Conservation (phyloP, 1,140 invertebrate genomes). For the Epicauta chinensis region DNA sequence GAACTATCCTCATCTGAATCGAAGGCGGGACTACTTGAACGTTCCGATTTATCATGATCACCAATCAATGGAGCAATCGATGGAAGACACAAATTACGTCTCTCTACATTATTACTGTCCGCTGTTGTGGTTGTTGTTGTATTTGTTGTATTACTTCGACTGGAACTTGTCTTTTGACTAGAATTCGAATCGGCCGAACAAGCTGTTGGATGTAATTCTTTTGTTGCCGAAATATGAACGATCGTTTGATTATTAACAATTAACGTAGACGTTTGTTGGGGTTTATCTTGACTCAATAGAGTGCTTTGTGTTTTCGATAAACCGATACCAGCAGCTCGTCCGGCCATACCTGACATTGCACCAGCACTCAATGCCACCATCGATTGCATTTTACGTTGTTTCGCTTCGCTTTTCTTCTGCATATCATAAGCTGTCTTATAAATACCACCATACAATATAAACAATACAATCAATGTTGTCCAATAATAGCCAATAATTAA, state of each 20-base stretch:
- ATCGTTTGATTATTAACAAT: conserved; percentile 13
- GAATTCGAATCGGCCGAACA: conserved; percentile 52
- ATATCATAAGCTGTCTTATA: conserved; percentile 98
- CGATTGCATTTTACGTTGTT: conserved; percentile 89
- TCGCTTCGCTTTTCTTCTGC: conserved; percentile 95
- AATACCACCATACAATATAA: conserved; percentile 94
- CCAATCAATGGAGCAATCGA: conserved; percentile 17
- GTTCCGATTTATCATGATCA: conserved; percentile 66
- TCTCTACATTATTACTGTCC: conserved; percentile 18
- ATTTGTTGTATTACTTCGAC: conserved; percentile 50
- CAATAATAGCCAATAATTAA: conserved; percentile 98
- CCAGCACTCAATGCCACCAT: conserved; percentile 85
- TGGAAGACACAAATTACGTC: conserved; percentile 20
- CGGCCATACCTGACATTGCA: conserved; percentile 84
- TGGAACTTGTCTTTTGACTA: conserved; percentile 57
- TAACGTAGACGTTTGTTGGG: conserved; percentile 35
- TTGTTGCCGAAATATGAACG: conserved; percentile 8
- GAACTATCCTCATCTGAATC: conserved; percentile 89
- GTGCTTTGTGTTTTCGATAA: conserved; percentile 71
- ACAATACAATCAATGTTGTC: conserved; percentile 89
- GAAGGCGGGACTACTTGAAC: conserved; percentile 91
- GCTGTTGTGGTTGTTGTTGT: conserved; percentile 52
- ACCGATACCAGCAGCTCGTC: conserved; percentile 76
- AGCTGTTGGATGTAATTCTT: conserved; percentile 25
- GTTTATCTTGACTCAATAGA: conserved; percentile 64